Conservation (phyloP, 1,140 invertebrate genomes). For the Oryzaephilus surinamensis region DNA sequence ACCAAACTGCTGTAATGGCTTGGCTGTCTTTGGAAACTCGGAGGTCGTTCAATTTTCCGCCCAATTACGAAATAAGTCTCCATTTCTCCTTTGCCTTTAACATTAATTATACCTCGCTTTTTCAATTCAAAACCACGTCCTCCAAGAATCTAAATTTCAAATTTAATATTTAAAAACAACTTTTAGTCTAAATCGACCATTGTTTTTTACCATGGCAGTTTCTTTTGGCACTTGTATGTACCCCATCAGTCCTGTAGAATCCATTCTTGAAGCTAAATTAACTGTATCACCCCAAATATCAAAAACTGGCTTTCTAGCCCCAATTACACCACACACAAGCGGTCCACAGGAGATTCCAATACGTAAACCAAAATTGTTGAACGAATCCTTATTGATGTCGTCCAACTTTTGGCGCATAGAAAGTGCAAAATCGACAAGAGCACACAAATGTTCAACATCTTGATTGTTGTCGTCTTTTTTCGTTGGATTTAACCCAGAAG, state of each 20-base stretch:
- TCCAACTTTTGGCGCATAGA: constrained; percentile 82
- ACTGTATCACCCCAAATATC: constrained; percentile 96
- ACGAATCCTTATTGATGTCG: constrained; percentile 91
- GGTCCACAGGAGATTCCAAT: constrained; percentile 90
- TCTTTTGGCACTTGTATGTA: constrained; percentile 79
- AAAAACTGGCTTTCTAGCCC: constrained; percentile 93
- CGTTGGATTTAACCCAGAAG: constrained; percentile 83
- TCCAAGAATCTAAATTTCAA: constrained; percentile 53
- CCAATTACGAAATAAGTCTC: constrained; percentile 83
- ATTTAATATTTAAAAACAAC: constrained; percentile 3
- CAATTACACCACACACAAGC: constrained; percentile 93
- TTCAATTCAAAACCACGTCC: constrained; percentile 60
- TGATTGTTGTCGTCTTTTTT: constrained; percentile 50
- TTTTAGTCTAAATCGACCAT: background rate
- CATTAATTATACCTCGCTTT: constrained; percentile 70
- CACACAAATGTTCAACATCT: constrained; percentile 68
- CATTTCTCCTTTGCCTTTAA: constrained; percentile 94
- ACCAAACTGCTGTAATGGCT: constrained; percentile 68
- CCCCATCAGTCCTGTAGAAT: constrained; percentile 78
- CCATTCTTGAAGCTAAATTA: constrained; percentile 91
- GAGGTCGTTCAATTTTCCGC: constrained; percentile 41
- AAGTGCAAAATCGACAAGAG: constrained; percentile 87
- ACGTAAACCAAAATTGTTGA: constrained; percentile 91
- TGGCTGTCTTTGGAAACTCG: constrained; percentile 50
- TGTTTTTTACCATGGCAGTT: constrained; percentile 56